A percentile compares a stretch with the other conserved stretches of the same genome.
Evolutionary conservation across 1,140 invertebrate species (phyloP).

Genomic region (Nylanderia fulva): DNA sequence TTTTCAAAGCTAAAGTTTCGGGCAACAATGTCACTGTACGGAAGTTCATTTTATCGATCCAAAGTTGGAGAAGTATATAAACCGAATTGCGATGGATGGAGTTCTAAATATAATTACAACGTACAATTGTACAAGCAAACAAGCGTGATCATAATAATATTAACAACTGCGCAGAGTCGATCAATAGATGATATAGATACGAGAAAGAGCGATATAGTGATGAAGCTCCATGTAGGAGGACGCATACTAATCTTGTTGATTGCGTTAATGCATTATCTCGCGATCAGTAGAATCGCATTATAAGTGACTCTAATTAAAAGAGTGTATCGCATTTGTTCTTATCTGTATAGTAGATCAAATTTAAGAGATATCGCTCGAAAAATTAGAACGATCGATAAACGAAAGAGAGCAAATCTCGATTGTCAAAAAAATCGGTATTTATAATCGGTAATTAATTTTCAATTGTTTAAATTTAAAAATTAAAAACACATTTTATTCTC

Average conservation of each 20-base stretch:
- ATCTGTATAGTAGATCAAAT: background rate
- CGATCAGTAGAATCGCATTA: background rate
- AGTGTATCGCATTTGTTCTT: background rate
- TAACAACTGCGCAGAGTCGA: background rate
- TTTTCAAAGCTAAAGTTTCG: background rate
- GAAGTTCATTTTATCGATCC: conserved; percentile 9
- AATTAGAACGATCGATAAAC: background rate
- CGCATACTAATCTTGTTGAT: background rate
- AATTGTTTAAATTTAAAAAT: no score
- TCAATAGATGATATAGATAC: conserved; percentile 11
- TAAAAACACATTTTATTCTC: no score
- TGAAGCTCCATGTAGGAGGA: background rate
- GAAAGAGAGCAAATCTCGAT: no score
- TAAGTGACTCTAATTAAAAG: background rate
- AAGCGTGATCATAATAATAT: conserved; percentile 26
- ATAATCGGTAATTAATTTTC: no score
- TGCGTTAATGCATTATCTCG: background rate
- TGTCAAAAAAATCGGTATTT: no score
- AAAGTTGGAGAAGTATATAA: conserved; percentile 26
- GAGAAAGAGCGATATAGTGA: background rate
- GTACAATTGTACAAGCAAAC: conserved; percentile 20
- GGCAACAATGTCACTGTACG: background rate
- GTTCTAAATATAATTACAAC: conserved; percentile 38
- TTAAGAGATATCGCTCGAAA: background rate
- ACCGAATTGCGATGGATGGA: conserved; percentile 15